Percentiles rank a stretch among this genome's conserved stretches.
Evolutionary conservation across 2,797 vertebrate genomes (phyloP).

Genomic region (Myripristis jacobus): DNA sequence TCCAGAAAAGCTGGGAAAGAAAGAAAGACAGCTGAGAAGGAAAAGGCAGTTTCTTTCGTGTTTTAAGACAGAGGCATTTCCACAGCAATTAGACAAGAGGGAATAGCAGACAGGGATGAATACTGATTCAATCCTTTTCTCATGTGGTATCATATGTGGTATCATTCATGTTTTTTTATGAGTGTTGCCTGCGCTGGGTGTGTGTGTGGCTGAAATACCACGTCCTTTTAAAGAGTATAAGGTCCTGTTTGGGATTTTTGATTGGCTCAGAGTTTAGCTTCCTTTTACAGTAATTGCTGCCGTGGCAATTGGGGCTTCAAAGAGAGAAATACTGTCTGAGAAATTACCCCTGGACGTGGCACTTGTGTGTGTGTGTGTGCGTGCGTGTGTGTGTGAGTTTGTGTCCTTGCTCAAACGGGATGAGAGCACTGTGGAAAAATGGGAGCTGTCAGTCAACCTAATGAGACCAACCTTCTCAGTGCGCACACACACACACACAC

Average conservation of each 20-base stretch:
- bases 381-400: conserved; percentile 32
- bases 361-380: conserved; percentile 17
- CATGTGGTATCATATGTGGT: conserved; percentile 8
- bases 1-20: no score
- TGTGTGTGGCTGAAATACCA: conserved; percentile 23
- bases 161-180: no score
- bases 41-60: neutral
- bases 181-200: conserved; percentile 8
- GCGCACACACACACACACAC: conserved; percentile 51
- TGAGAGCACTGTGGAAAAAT: conserved; percentile 68
- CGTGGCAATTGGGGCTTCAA: conserved; percentile 71
- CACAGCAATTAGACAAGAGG: neutral
- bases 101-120: neutral
- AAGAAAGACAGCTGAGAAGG: neutral
- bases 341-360: conserved; percentile 66
- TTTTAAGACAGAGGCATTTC: neutral
- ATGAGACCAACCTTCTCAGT: conserved; percentile 80
- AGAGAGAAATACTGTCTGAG: conserved; percentile 75
- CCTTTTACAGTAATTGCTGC: conserved; percentile 77
- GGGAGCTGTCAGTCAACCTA: conserved; percentile 83
- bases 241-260: conserved; percentile 28
- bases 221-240: conserved; percentile 34
- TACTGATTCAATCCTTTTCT: conserved; percentile 21
- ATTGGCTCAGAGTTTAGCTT: conserved; percentile 52
- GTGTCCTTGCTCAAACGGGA: conserved; percentile 66